Percentiles rank a stretch among this genome's conserved stretches.
Conservation (phyloP, 2,797 vertebrate species). For the Karalla daura region DNA sequence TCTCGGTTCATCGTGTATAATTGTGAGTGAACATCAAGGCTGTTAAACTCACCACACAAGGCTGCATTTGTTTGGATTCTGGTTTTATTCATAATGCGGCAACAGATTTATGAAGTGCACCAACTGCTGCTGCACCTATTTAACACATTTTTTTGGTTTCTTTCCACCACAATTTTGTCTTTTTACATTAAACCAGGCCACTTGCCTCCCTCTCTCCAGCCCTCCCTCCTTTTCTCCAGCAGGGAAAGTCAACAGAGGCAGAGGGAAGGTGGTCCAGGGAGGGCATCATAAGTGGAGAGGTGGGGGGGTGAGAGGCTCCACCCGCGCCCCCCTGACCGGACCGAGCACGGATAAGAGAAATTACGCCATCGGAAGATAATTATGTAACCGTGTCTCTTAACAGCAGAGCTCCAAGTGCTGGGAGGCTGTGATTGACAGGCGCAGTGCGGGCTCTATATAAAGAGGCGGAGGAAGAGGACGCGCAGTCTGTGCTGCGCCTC, state of each 20-base stretch:
- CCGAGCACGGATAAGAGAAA: slow-evolving; percentile 70
- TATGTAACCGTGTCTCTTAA: slow-evolving; percentile 81
- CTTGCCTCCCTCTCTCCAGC: slow-evolving; percentile 46
- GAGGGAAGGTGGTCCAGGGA: slow-evolving; percentile 11
- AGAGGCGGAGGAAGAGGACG: slow-evolving; percentile 57
- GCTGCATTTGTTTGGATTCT: neutral
- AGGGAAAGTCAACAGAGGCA: slow-evolving; percentile 45
- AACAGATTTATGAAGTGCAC: neutral
- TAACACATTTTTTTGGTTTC: neutral
- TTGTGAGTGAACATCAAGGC: neutral
- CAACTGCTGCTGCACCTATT: neutral
- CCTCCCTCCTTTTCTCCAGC: slow-evolving; percentile 49
- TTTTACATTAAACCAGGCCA: neutral
- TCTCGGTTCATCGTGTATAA: no score
- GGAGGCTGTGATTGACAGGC: slow-evolving; percentile 83
- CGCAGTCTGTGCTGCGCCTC: slow-evolving; percentile 59
- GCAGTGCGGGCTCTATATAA: slow-evolving; percentile 82
- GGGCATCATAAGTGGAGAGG: slow-evolving; percentile 35
- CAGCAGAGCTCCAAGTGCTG: slow-evolving; percentile 66
- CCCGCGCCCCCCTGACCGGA: neutral
- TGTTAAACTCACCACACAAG: neutral
- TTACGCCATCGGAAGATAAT: slow-evolving; percentile 79
- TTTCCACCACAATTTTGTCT: neutral
- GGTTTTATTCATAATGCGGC: neutral
- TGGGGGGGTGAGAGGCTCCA: slow-evolving; percentile 30